These are phyloP conservation scores for Alosa alosa DNA, from an alignment of 2,113 vertebrate species.

Conservation along the genomic window DNA sequence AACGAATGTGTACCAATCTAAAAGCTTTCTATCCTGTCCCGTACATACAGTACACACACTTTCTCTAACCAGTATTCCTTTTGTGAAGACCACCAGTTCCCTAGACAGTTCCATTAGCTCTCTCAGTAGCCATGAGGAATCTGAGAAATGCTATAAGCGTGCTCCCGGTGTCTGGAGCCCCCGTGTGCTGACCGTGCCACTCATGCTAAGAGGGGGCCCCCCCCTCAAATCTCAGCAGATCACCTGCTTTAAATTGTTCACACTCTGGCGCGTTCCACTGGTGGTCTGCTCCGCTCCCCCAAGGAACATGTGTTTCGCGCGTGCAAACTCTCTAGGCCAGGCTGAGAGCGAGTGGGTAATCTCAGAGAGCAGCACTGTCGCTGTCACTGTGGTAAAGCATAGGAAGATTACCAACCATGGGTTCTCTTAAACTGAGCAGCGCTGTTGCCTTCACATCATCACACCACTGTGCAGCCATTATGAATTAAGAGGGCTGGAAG, in stretches of 20 bases:
- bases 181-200: background rate
- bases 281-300: background rate
- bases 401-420: constrained; percentile 20
- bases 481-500: background rate
- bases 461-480: background rate
- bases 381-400: constrained; percentile 27
- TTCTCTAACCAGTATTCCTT: background rate
- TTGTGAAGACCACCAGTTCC: background rate
- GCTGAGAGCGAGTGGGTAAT: background rate
- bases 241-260: background rate
- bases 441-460: background rate
- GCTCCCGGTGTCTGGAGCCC: background rate
- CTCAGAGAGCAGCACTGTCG: background rate
- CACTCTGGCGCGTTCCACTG: background rate
- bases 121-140: background rate
- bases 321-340: background rate
- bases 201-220: background rate
- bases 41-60: background rate
- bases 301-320: background rate
- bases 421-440: background rate
- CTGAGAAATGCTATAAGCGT: background rate
- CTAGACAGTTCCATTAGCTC: background rate
- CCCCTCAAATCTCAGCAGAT: constrained; percentile 22
- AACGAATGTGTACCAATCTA: background rate
- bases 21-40: background rate